Conservation (phyloP, 2,113 vertebrate species). For the Silurus meridionalis region DNA sequence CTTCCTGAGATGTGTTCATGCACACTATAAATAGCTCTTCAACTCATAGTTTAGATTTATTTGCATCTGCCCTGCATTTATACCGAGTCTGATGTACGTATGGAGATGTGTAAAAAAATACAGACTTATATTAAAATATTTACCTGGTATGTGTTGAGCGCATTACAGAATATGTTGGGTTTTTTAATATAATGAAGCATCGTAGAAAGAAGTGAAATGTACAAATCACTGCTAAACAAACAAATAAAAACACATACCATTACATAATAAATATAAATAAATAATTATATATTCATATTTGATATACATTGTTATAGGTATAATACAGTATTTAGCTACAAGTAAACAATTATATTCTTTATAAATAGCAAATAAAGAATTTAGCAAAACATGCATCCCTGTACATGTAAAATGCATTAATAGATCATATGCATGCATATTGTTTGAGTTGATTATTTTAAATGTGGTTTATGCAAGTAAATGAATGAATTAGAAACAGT, state of each 20-base stretch:
- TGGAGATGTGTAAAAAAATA: background rate
- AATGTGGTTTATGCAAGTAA: background rate
- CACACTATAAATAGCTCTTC: constrained; percentile 22
- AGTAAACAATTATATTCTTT: too few species aligned
- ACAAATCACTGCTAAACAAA: background rate
- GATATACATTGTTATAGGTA: too few species aligned
- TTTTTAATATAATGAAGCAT: background rate
- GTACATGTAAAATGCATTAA: too few species aligned
- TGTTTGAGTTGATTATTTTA: too few species aligned
- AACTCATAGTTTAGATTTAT: background rate
- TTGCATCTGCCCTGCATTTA: background rate
- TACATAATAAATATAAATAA: background rate
- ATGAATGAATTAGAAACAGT: background rate
- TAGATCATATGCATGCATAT: too few species aligned
- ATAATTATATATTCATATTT: too few species aligned
- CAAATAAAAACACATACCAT: background rate
- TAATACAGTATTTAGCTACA: too few species aligned
- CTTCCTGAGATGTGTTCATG: background rate
- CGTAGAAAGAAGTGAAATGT: background rate
- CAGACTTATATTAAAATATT: background rate
- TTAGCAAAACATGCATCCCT: too few species aligned
- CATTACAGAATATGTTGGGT: too few species aligned
- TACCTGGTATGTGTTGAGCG: too few species aligned
- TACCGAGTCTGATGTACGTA: background rate
- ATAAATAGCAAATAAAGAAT: too few species aligned